These are phyloP conservation scores for Gandaritis pyraliata DNA, from an alignment of 2,888 invertebrate genomes.

Conservation along the genomic window DNA sequence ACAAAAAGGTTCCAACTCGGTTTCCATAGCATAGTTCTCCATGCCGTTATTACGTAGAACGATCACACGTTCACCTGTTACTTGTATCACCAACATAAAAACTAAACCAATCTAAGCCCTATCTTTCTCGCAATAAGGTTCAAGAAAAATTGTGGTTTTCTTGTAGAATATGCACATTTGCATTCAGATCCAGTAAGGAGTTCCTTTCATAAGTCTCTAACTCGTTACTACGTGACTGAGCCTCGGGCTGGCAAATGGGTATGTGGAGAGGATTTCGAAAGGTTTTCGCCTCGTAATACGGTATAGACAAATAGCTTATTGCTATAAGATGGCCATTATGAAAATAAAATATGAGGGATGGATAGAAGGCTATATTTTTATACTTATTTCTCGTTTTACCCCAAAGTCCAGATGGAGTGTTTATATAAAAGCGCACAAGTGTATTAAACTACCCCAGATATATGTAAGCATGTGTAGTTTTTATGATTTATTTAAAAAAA, in stretches of 20 bases:
- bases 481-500: no score
- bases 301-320: conserved; percentile 12
- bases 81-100: conserved; percentile 10
- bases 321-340: conserved; percentile 7
- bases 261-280: conserved; percentile 15
- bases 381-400: neutral
- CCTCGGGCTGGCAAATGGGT: conserved; percentile 8
- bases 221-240: conserved; percentile 24
- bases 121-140: neutral
- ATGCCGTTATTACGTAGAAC: conserved; percentile 38
- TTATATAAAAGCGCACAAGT: no score
- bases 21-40: conserved; percentile 30
- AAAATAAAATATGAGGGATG: neutral
- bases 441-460: no score
- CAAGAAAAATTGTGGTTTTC: neutral
- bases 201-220: conserved; percentile 23
- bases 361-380: neutral
- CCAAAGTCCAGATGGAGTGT: neutral
- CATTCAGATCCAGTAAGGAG: conserved; percentile 25
- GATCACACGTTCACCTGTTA: conserved; percentile 33
- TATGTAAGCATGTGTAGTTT: no score
- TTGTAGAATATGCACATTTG: conserved; percentile 10
- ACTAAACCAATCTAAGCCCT: conserved; percentile 12
- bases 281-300: conserved; percentile 14
- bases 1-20: conserved; percentile 28